A percentile compares a stretch with the other conserved stretches of the same genome.
phyloP scores from a whole-genome alignment of 2,113 vertebrate species.

The Apodemus speciosus region DNA sequence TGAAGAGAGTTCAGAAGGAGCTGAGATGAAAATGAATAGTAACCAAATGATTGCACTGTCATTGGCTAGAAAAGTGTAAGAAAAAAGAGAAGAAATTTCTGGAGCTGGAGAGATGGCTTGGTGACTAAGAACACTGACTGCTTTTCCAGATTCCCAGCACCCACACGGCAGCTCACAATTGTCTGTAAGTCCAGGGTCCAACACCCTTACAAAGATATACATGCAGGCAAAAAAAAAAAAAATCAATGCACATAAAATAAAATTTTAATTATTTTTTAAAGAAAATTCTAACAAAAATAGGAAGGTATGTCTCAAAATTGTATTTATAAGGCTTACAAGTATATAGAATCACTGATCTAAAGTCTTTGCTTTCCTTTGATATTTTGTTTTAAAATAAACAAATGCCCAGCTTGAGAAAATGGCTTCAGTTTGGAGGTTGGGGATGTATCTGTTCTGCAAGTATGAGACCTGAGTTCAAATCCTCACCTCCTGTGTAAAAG shows the following conservation, averaged over 20 bases:
- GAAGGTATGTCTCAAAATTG: background rate
- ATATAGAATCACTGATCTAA: background rate
- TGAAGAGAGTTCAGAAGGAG: constrained; percentile 26
- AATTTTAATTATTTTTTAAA: background rate
- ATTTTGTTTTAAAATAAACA: constrained; percentile 57
- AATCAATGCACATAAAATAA: background rate
- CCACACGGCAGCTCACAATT: background rate
- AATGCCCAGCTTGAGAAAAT: background rate
- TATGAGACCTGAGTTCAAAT: background rate
- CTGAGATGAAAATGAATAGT: background rate
- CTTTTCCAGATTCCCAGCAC: background rate
- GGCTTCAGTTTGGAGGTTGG: background rate
- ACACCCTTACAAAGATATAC: background rate
- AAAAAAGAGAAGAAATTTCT: constrained; percentile 32
- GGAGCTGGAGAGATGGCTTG: background rate
- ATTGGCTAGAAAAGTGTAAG: constrained; percentile 25
- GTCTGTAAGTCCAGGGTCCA: background rate
- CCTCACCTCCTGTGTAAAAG: background rate
- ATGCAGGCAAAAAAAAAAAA: background rate
- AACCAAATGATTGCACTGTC: constrained; percentile 21
- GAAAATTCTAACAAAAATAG: constrained; percentile 29
- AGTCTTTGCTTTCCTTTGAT: constrained; percentile 30
- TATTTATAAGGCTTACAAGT: constrained; percentile 7
- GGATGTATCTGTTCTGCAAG: background rate
- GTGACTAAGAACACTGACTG: background rate